Conservation (phyloP, 2,888 invertebrate genomes). For the Aphodius granarius region DNA sequence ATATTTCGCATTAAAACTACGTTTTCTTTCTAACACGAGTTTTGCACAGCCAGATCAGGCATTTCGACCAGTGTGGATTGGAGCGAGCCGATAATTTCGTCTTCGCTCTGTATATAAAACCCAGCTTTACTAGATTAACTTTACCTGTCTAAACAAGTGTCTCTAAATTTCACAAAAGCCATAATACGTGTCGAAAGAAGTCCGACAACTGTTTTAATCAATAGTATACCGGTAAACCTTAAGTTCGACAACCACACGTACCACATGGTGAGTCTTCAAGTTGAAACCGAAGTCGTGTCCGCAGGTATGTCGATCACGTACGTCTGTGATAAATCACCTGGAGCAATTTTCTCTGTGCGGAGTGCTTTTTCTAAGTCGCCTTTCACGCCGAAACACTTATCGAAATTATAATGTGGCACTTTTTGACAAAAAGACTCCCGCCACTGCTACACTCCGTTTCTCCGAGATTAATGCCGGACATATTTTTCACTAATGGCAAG, state of each 20-base stretch:
- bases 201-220: background rate
- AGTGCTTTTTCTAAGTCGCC: constrained; percentile 7
- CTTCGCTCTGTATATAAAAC: too few species aligned
- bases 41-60: too few species aligned
- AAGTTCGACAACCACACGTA: background rate
- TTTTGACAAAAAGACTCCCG: background rate
- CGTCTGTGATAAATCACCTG: constrained; percentile 4
- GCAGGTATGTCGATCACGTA: constrained; percentile 7
- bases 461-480: background rate
- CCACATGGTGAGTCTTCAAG: background rate
- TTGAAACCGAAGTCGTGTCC: constrained; percentile 2
- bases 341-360: constrained; percentile 1
- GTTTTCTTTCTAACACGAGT: too few species aligned
- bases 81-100: too few species aligned
- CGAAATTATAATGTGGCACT: constrained; percentile 9
- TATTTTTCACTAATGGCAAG: background rate
- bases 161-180: too few species aligned
- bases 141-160: too few species aligned
- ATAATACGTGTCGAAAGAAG: background rate
- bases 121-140: too few species aligned
- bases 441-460: background rate
- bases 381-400: constrained; percentile 13
- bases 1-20: too few species aligned
- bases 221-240: background rate
- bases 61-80: too few species aligned